Conservation (phyloP, 2,888 invertebrate genomes). For the Eristalis pertinax region DNA sequence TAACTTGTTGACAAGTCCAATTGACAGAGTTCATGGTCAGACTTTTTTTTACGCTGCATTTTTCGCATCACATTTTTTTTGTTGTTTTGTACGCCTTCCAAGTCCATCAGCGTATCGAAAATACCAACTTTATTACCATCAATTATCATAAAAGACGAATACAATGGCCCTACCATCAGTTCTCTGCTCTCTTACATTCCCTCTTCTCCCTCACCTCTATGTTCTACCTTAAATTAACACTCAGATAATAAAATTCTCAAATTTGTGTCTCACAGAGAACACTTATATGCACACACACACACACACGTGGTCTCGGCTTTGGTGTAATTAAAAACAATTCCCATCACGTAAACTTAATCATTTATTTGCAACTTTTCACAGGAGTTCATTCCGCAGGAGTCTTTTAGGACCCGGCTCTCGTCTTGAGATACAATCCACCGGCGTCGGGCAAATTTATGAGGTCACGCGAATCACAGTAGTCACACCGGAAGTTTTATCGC, state of each 20-base stretch:
- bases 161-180: conserved; percentile 39
- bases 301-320: not conserved
- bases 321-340: conserved; percentile 1
- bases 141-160: conserved; percentile 57
- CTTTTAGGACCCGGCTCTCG: not conserved
- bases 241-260: conserved; percentile 18
- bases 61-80: conserved; percentile 6
- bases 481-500: conserved; percentile 36
- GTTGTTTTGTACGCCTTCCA: not conserved
- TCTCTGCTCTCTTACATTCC: not conserved
- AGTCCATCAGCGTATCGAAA: conserved; percentile 29
- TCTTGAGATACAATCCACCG: not conserved
- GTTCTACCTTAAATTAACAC: conserved; percentile 33
- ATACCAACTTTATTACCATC: conserved; percentile 58
- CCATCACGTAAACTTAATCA: not conserved
- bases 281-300: no score
- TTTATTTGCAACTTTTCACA: not conserved
- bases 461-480: conserved; percentile 3
- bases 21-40: conserved; percentile 32
- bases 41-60: not conserved
- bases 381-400: not conserved
- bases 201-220: no score
- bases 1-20: not conserved
- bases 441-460: not conserved
- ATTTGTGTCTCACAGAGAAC: not conserved